Conservation (phyloP, 2,888 invertebrate species). For the Alcis repandata region DNA sequence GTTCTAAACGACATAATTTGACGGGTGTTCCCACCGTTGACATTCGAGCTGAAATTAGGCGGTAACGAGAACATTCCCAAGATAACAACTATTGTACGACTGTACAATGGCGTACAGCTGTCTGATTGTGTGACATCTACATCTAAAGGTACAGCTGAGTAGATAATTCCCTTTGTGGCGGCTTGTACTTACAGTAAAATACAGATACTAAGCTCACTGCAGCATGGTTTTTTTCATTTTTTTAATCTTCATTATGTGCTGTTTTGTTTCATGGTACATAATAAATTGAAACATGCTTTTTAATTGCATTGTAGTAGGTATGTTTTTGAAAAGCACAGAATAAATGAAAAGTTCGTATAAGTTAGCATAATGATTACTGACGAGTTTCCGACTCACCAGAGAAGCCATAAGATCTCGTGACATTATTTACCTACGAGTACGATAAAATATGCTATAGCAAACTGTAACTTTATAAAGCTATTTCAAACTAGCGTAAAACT, state of each 20-base stretch:
- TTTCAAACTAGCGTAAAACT: no score
- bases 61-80: slow-evolving; percentile 31
- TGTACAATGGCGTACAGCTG: slow-evolving; percentile 55
- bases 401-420: no score
- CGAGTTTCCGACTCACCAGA: neutral
- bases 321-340: no score
- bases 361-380: no score
- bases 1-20: slow-evolving; percentile 21
- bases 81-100: slow-evolving; percentile 60
- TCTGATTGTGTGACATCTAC: slow-evolving; percentile 54
- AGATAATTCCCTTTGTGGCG: slow-evolving; percentile 61
- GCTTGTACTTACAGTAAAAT: slow-evolving; percentile 23
- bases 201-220: slow-evolving; percentile 10
- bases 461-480: no score
- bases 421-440: no score
- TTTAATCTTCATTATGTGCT: no score
- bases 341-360: no score
- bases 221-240: no score
- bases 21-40: slow-evolving; percentile 22
- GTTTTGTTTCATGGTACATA: no score
- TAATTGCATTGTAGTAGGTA: neutral
- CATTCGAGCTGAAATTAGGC: slow-evolving; percentile 30
- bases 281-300: neutral
- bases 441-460: no score
- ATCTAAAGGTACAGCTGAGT: slow-evolving; percentile 54